Base-by-base conservation (phyloP, 1,140 invertebrate genomes). In the Drosophila ficusphila region DNA sequence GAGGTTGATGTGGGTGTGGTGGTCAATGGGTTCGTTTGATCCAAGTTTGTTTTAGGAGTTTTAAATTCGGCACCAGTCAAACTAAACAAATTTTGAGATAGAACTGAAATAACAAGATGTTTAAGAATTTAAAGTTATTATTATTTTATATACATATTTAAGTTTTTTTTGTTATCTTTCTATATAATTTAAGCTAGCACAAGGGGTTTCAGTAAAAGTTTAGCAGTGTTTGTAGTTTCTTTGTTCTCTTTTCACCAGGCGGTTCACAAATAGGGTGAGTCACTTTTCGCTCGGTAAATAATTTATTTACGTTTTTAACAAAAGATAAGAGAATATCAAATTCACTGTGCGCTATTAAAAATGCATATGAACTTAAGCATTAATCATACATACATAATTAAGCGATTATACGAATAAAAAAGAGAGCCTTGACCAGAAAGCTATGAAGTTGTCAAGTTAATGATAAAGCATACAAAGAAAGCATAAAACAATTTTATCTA, bases 41-140 rank as follows among this genome's bases (percentile, higher is more conserved):
- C 52, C 16, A 31, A 7, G 7, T n/a, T 11, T 8, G 18, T n/a
- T 34, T 44, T 46, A 9, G 33, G 14, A 21, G 25, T 48, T 5
- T 39, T 23, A 9, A 76, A 42, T 1, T 64, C 36, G 9, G 53
- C 81, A 67, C 49, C 29, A 39, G 67, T 46, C 19, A 88, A 33
- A 42, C 54, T 60, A 25, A 68, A 18, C 4, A 36, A 25, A 23
- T 21, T 52, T 52, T 86, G 82, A 16, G 82, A 82, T 14, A 53
- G 52, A 19, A 39, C 82, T 88, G 36, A 8, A 76, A 73, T 9
- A 5, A 48, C 6, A 33, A 12, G 4, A 4, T 2, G 1, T 11
- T 19, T 42, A 6, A 0, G 16, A 38, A 18, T 11, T 9, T 11
- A 38, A 8, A 38, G 18, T 18, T 1, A 8, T n/a, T n/a, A n/a